Evolutionary conservation across 2,888 invertebrate genomes (phyloP).

Genomic region (Caenorhabditis macrosperma): DNA sequence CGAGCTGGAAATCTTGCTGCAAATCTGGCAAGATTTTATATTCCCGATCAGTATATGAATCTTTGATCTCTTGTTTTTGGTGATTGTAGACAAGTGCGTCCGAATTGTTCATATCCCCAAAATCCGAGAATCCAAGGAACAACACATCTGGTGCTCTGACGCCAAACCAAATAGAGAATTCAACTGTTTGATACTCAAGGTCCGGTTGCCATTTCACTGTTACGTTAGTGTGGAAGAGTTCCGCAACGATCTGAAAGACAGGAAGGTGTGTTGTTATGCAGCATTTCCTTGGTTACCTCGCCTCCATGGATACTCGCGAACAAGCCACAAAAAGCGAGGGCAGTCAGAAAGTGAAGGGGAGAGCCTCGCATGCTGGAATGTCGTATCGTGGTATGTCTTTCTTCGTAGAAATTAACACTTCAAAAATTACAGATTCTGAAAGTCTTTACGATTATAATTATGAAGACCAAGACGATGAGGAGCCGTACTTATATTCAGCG

Average conservation of each 20-base stretch:
- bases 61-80: conserved; percentile 30
- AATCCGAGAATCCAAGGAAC: conserved; percentile 77
- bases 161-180: conserved; percentile 58
- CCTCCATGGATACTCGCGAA: conserved; percentile 33
- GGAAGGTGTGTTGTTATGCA: background rate
- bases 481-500: conserved; percentile 50
- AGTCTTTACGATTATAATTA: conserved; percentile 51
- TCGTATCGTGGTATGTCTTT: conserved; percentile 25
- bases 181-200: conserved; percentile 54
- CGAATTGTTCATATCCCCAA: conserved; percentile 73
- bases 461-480: conserved; percentile 42
- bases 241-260: conserved; percentile 39
- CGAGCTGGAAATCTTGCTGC: conserved; percentile 73
- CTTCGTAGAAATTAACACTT: background rate
- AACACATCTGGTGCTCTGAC: conserved; percentile 57
- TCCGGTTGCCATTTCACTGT: conserved; percentile 60
- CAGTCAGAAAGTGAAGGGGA: background rate
- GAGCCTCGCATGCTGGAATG: conserved; percentile 39
- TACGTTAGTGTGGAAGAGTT: conserved; percentile 37
- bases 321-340: background rate
- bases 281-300: conserved; percentile 48
- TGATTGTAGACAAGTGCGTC: conserved; percentile 69
- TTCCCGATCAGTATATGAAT: conserved; percentile 68
- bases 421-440: conserved; percentile 1
- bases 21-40: conserved; percentile 66